Evolutionary conservation across 2,797 vertebrate species (phyloP).

Genomic region (Pantherophis alleghaniensis): DNA sequence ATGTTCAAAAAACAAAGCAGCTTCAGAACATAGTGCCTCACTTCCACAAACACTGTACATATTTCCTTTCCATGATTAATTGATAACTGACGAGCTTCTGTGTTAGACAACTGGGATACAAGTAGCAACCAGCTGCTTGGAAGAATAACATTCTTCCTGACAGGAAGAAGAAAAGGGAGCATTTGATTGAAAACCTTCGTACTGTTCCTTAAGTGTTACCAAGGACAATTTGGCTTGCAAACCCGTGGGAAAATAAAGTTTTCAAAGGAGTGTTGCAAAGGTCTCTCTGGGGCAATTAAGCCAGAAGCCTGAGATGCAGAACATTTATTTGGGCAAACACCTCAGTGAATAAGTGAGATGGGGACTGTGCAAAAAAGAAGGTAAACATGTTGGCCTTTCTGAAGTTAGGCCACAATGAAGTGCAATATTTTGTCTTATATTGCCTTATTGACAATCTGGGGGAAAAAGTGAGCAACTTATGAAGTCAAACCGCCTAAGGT

Average conservation of each 20-base stretch:
- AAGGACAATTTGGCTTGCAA: slow-evolving; percentile 3
- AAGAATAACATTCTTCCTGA: neutral
- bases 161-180: neutral
- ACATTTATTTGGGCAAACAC: neutral
- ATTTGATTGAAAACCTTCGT: neutral
- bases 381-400: slow-evolving; percentile 3
- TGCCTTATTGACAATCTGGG: neutral
- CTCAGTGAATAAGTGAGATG: neutral
- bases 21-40: neutral
- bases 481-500: neutral
- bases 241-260: slow-evolving; percentile 3
- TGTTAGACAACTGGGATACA: neutral
- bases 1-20: neutral
- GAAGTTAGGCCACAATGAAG: neutral
- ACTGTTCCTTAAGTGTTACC: slow-evolving; percentile 12
- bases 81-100: neutral
- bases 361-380: neutral
- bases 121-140: neutral
- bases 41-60: neutral
- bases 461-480: neutral
- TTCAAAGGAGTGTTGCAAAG: neutral
- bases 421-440: neutral
- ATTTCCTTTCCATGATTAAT: slow-evolving; percentile 15
- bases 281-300: slow-evolving; percentile 14
- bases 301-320: neutral